Evolutionary conservation across 2,888 invertebrate species (phyloP).

Genomic region (Mantis religiosa): DNA sequence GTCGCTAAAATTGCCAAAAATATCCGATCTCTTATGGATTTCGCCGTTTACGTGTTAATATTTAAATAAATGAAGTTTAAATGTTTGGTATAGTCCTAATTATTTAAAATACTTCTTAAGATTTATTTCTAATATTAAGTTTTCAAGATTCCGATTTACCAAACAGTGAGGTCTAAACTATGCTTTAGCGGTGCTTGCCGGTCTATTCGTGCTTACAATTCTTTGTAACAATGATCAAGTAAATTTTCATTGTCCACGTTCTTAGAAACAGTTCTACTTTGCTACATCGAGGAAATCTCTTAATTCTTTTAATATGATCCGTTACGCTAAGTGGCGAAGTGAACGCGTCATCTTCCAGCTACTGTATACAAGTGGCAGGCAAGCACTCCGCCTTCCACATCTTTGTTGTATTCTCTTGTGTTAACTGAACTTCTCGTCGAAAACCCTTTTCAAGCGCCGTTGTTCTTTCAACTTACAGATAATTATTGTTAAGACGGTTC

Average conservation of each 20-base stretch:
- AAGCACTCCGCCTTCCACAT: neutral
- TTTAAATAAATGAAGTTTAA: no score
- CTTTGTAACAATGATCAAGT: neutral
- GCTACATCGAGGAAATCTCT: neutral
- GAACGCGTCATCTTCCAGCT: neutral
- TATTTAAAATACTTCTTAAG: no score
- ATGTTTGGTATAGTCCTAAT: no score
- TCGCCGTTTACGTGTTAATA: no score
- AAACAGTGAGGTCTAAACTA: neutral
- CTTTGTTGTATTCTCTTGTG: neutral
- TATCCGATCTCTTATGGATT: no score
- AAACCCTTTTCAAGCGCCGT: neutral
- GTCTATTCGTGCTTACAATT: neutral
- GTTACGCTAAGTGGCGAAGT: neutral
- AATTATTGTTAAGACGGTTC: slow-evolving; percentile 13
- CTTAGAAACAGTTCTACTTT: neutral
- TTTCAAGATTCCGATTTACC: neutral
- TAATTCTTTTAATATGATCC: neutral
- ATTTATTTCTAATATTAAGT: neutral
- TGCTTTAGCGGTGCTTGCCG: neutral
- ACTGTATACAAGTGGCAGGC: neutral
- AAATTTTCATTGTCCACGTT: neutral
- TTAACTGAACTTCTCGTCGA: neutral
- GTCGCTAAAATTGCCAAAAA: no score
- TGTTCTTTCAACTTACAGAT: slow-evolving; percentile 16